Evolutionary conservation across 2,113 vertebrate genomes (phyloP), one percentile per base, ranked within the genome.

Genomic region (Pholis gunnellus): DNA sequence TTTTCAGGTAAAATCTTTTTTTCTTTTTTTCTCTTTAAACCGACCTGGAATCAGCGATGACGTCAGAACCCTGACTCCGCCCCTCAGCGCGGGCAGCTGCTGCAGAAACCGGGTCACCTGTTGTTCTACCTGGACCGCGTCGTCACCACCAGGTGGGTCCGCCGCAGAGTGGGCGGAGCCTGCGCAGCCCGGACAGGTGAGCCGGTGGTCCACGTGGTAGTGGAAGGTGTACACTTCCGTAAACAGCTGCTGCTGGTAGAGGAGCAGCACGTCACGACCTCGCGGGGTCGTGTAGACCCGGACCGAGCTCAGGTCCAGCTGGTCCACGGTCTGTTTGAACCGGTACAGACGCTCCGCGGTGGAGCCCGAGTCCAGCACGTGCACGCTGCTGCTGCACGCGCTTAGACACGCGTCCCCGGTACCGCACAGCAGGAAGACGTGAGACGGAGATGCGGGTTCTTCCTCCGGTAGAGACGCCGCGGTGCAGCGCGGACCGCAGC

Each of bases 31-130:
- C n/a, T n/a, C n/a, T n/a, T 46, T 0, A 27, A 71, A 76, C 82
- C 18, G 94, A 99, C 98, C 98, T 96, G 98, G 96, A 40, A 99
- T 97, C 40, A 96, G 80, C 9, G 94, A 81, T 44, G 98, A 97
- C 70, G 66, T 94, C 40, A 97, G 95, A 57, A 97, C 89, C 1
- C 73, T 88, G 63, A 99, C 67, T 1, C 95, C 87, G 34, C 97
- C 97, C 50, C 86, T 95, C 67, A 97, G 79, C 5, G 93, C 83
- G 0, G 97, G 97, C 13, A 99, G 91, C 81, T 88, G 93, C 94
- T 94, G 95, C 75, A 99, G 78, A 67, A 96, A 95, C 2, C 3
- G 54, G 48, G 87, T 80, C 57, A 59, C 57, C 13, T 59, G 3
- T 59, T 29, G 6, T 7, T 31, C 57, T 4, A 59, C 13, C 2